These are phyloP conservation scores for Micropoecilia bifurca DNA, from an alignment of 2,797 vertebrate species.

Conservation along the genomic window DNA sequence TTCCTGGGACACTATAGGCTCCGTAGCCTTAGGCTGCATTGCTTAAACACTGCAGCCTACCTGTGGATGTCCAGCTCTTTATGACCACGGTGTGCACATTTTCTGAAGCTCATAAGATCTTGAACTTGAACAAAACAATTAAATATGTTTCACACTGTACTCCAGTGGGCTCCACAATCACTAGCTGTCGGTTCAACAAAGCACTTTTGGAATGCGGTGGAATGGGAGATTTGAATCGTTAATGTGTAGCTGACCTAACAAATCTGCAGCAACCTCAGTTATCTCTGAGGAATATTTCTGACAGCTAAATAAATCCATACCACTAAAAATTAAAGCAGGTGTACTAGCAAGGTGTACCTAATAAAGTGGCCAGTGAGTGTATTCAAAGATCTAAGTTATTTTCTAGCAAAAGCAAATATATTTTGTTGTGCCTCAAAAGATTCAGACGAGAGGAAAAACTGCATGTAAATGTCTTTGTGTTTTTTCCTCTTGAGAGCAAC, in stretches of 20 bases:
- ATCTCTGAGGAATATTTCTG: background rate
- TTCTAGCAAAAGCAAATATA: conserved; percentile 31
- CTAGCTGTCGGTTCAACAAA: background rate
- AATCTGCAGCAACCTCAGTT: background rate
- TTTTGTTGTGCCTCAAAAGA: conserved; percentile 23
- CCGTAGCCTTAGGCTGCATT: background rate
- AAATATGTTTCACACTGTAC: background rate
- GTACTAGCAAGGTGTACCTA: background rate
- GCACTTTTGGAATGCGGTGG: background rate
- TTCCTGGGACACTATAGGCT: background rate
- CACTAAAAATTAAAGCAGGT: background rate
- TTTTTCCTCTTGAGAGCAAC: conserved; percentile 26
- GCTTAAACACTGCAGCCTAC: background rate
- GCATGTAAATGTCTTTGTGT: background rate
- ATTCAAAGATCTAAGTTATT: background rate
- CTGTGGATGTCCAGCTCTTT: background rate
- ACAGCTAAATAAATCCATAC: background rate
- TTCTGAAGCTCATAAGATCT: background rate
- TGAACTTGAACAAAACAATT: background rate
- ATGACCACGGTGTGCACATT: background rate
- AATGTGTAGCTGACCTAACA: background rate
- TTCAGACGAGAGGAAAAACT: conserved; percentile 19
- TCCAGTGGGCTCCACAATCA: background rate
- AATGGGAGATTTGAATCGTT: background rate
- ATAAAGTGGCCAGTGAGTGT: background rate